Evolutionary conservation across 2,113 vertebrate species (phyloP).

Genomic region (Cnemophilus loriae): DNA sequence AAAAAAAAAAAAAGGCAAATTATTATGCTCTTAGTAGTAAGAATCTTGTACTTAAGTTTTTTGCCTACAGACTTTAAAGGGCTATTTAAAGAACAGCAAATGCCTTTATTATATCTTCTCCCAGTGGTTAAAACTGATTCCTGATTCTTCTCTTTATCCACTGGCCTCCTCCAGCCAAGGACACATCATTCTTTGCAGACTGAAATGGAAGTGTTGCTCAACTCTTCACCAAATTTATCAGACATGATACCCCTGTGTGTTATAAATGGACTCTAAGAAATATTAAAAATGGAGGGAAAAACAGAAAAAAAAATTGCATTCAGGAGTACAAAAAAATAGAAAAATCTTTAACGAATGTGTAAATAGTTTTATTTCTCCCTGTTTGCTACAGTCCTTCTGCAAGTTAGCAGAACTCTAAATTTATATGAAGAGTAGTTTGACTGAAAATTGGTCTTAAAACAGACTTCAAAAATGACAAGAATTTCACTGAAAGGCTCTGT

Average conservation of each 20-base stretch:
- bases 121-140: background rate
- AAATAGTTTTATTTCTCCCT: background rate
- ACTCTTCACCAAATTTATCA: background rate
- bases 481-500: background rate
- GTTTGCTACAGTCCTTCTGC: background rate
- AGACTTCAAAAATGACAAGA: slow-evolving; percentile 7
- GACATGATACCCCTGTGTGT: background rate
- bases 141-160: background rate
- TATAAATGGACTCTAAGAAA: background rate
- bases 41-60: background rate
- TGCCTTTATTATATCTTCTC: background rate
- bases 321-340: background rate
- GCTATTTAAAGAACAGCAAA: background rate
- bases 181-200: background rate
- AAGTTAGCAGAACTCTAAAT: background rate
- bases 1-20: background rate
- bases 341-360: background rate
- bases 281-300: background rate
- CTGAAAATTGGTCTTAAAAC: slow-evolving; percentile 36
- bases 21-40: background rate
- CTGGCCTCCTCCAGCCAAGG: background rate
- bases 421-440: background rate
- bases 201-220: background rate
- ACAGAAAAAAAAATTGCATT: background rate
- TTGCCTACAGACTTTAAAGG: background rate